phyloP scores from a whole-genome alignment of 2,797 vertebrate species.

The Perodicticus potto region DNA sequence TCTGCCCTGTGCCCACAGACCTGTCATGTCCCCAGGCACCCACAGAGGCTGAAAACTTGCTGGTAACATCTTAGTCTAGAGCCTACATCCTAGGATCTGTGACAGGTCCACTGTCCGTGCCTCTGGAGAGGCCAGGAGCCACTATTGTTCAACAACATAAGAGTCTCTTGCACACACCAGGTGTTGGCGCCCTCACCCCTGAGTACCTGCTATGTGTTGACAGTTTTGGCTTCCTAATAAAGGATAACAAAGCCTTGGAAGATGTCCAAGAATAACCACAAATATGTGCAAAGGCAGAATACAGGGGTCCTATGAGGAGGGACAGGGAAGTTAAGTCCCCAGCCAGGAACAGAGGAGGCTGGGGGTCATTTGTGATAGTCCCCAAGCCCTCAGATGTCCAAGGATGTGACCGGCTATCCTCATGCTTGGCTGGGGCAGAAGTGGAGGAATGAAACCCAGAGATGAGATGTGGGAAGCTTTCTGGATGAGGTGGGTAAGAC shows the following conservation, averaged over 20 bases:
- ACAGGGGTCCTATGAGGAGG: neutral
- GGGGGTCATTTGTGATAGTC: neutral
- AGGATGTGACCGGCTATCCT: neutral
- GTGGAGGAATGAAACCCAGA: neutral
- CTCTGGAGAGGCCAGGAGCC: neutral
- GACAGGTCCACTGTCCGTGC: neutral
- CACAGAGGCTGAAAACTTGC: neutral
- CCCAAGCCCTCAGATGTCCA: neutral
- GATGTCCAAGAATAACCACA: constrained; percentile 40
- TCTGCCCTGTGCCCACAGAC: neutral
- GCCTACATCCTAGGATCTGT: neutral
- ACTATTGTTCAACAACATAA: neutral
- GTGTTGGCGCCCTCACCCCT: neutral
- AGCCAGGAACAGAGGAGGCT: neutral
- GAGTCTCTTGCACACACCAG: accelerated
- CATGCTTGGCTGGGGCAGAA: too few relatives aligned
- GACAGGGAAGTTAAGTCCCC: neutral
- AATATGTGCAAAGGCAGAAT: constrained; percentile 11
- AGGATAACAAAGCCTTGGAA: constrained; percentile 12
- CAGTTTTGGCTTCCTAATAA: neutral
- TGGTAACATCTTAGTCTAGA: neutral
- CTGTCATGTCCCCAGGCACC: neutral
- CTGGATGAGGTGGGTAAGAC: neutral
- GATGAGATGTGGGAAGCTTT: neutral
- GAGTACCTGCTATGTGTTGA: neutral